Evolutionary conservation across 1,140 invertebrate species (phyloP).

Genomic region (Papilio xuthus): DNA sequence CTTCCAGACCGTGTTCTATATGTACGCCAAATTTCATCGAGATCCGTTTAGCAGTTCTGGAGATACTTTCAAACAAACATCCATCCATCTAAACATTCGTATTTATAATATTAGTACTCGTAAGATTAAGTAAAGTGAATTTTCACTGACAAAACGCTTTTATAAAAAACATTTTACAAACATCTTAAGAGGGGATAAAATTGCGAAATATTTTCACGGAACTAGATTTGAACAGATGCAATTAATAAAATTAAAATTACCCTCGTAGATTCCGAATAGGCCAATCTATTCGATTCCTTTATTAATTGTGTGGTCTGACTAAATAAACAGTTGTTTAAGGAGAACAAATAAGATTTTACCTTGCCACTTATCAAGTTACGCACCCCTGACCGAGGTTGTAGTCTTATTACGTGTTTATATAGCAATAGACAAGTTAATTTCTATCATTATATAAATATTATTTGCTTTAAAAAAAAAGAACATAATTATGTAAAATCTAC

Average conservation of each 20-base stretch:
- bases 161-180: too few species aligned
- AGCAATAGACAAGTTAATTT: conserved; percentile 36
- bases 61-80: too few species aligned
- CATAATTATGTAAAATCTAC: too few species aligned
- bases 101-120: too few species aligned
- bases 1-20: too few species aligned
- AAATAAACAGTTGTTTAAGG: conserved; percentile 65
- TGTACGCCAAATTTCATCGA: too few species aligned
- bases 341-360: conserved; percentile 64
- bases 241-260: conserved; percentile 42
- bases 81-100: too few species aligned
- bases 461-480: too few species aligned
- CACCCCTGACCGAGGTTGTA: conserved; percentile 39
- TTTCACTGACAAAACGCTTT: too few species aligned
- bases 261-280: conserved; percentile 46
- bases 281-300: conserved; percentile 63
- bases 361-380: conserved; percentile 64
- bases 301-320: conserved; percentile 58
- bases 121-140: too few species aligned
- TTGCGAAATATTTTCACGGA: conserved; percentile 14
- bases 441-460: neutral
- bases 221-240: conserved; percentile 17
- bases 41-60: too few species aligned
- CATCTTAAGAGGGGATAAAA: neutral
- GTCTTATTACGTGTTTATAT: conserved; percentile 51